Base-by-base conservation (phyloP, 2,113 vertebrate genomes). In the Dascyllus trimaculatus region DNA sequence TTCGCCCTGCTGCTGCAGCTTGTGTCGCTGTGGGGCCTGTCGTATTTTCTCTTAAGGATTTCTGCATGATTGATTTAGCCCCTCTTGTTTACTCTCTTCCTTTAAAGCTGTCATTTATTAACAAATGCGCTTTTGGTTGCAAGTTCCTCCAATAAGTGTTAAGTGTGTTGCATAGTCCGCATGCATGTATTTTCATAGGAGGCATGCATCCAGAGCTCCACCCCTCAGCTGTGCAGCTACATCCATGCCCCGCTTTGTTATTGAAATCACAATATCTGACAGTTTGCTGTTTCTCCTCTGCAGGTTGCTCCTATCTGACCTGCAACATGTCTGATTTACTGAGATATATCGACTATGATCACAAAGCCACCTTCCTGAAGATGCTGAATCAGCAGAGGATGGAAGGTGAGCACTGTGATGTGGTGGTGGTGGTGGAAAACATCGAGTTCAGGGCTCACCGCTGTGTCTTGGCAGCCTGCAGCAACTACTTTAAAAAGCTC, bases 281-380 rank as follows among this genome's bases (percentile, higher is more conserved):
- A 25, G 1, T 29, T 11, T 22, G 1, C 4, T 68, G 19, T 76
- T 11, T 32, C 24, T 43, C 48, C 75, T 75, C 82, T 80, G 1
- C 91, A 97, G 97, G 96, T 96, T 95, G 96, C 95, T 94, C 79
- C 76, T 66, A n/a, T 76, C 83, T 71, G 51, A 90, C 78, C 96
- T 94, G 94, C 96, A 96, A 94, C 95, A 99, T 99, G 97, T 97
- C 97, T 94, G 97, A 99, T 95, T 96, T 97, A 86, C 94, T 99
- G 91, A 98, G 97, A 85, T 99, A 99, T 64, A 97, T 98, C 95
- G 97, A 99, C 62, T 97, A 99, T 24, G 97, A 98, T 94, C 97
- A 99, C 93, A 99, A 99, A 95, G 97, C 96, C 84, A 96, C 97
- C 71, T 99, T 99, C 86, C 93, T 99, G 93, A 99, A 98, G 95